phyloP scores from a whole-genome alignment of 2,888 invertebrate genomes.

The Tetramorium bicarinatum region DNA sequence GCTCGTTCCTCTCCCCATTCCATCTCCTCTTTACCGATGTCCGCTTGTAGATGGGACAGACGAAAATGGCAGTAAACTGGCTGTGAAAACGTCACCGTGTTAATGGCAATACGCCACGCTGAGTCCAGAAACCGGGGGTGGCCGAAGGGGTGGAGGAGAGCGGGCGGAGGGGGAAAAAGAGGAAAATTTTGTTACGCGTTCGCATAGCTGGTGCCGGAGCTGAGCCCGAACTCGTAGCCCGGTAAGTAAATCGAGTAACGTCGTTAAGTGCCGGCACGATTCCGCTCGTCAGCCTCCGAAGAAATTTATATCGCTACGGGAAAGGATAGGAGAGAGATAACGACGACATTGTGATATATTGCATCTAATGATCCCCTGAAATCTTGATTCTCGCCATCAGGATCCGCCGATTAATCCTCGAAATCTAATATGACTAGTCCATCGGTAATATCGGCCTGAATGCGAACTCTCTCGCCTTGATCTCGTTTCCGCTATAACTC shows the following conservation, averaged over 20 bases:
- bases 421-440: background rate
- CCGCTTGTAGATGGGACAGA: conserved; percentile 32
- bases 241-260: conserved; percentile 41
- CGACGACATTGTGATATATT: background rate
- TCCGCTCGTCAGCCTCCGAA: conserved; percentile 33
- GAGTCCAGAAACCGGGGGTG: background rate
- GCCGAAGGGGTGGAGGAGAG: background rate
- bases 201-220: background rate
- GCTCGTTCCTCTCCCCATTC: background rate
- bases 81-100: conserved; percentile 55
- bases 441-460: background rate
- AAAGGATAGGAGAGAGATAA: background rate
- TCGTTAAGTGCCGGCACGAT: conserved; percentile 40
- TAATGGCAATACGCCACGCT: conserved; percentile 53
- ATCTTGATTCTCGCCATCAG: background rate
- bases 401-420: background rate
- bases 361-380: background rate
- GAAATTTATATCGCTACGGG: conserved; percentile 37
- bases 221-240: background rate
- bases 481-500: too few relatives aligned
- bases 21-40: background rate
- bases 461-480: background rate
- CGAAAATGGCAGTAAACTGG: conserved; percentile 49
- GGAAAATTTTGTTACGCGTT: conserved; percentile 47
- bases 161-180: conserved; percentile 24